Conservation (phyloP, 2,797 vertebrate genomes). For the Hypotaenidia philippensis region DNA sequence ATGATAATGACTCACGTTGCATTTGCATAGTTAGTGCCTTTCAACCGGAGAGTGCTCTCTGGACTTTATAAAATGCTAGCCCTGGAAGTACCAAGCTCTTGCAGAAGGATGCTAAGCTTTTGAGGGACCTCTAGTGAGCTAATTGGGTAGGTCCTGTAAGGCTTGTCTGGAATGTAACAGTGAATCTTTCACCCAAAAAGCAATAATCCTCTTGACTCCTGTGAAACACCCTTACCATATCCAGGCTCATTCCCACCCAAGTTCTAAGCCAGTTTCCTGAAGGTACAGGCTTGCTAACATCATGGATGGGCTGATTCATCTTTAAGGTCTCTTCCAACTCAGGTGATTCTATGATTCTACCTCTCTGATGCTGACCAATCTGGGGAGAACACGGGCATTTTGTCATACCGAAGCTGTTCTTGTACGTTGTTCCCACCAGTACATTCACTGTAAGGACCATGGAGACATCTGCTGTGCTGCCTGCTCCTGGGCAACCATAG, state of each 20-base stretch:
- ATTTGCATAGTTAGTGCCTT: constrained; percentile 30
- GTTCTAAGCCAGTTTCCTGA: fast-evolving
- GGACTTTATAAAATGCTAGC: neutral
- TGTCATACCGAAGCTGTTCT: neutral
- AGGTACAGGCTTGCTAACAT: neutral
- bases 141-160: neutral
- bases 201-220: neutral
- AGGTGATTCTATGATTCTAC: too few species aligned
- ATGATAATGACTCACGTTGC: neutral
- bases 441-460: neutral
- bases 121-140: neutral
- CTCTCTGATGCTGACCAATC: neutral
- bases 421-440: neutral
- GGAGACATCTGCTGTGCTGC: neutral
- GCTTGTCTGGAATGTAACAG: neutral
- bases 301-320: too few species aligned
- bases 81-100: neutral
- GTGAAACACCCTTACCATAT: neutral
- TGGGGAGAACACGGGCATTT: fast-evolving
- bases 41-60: neutral
- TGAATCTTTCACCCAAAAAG: neutral
- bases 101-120: neutral
- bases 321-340: too few species aligned
- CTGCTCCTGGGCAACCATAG: neutral
- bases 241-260: fast-evolving